phyloP scores from a whole-genome alignment of 2,888 invertebrate species.

The Ptilodon capucinus region DNA sequence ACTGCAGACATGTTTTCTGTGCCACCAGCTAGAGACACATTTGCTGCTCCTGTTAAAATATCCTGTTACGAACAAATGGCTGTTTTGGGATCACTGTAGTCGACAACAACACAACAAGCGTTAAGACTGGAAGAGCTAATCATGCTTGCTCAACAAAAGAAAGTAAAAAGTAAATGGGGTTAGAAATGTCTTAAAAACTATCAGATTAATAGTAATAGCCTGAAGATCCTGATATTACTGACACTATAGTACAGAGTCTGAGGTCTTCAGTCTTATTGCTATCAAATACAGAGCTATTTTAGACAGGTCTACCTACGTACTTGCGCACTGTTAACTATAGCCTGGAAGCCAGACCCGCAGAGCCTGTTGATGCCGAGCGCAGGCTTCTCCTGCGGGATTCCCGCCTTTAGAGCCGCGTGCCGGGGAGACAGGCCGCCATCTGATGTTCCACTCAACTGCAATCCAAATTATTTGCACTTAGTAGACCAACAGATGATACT shows the following conservation, averaged over 20 bases:
- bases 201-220: no score
- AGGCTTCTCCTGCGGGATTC: conserved; percentile 92
- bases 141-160: no score
- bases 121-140: no score
- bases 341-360: conserved; percentile 98
- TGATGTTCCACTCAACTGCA: conserved; percentile 84
- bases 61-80: conserved; percentile 81
- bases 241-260: no score
- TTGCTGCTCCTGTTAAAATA: conserved; percentile 91
- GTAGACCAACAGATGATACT: no score
- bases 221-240: no score
- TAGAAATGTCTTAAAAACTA: no score
- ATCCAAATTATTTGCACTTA: neutral
- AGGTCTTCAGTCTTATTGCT: no score
- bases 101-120: no score
- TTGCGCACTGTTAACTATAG: conserved; percentile 94
- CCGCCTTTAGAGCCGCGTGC: conserved; percentile 91
- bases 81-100: neutral
- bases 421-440: conserved; percentile 94
- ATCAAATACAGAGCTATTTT: no score
- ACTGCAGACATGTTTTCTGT: conserved; percentile 97
- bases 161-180: no score
- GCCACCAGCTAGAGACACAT: conserved; percentile 95
- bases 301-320: conserved; percentile 61
- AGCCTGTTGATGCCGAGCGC: conserved; percentile 94